Base-by-base conservation (phyloP, 2,888 invertebrate genomes). In the Morpho deidamia region DNA sequence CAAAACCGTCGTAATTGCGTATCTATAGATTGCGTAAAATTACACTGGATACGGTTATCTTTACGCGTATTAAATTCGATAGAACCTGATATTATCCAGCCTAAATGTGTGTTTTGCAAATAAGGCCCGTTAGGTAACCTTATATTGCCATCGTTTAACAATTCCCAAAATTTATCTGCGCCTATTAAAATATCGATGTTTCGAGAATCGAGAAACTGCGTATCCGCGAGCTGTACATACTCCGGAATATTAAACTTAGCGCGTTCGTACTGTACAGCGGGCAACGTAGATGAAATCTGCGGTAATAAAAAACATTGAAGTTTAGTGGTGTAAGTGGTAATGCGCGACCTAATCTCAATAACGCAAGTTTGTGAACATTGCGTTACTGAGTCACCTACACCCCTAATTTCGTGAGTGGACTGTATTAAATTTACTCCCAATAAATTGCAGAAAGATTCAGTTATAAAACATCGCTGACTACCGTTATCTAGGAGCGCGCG, bases 31-130 rank as follows among this genome's bases (percentile, higher is more conserved):
- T 47, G 44, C 1, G 56, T 14, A 47, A 62, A 56, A 32, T 65
- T 62, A 55, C 63, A 65, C 1, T 51, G 52, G 35, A 59, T 32
- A 11, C 9, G 33, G 1, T 1, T 33, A 32, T 33, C 33, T 2
- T 42, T 37, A 3, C 12, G 42, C 39, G 43, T 10, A 23, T 12
- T 32, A 10, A 41, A 23, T 48, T 51, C 11, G 10, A 64, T 42
- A n/a, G 60, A 53, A 9, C 65, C 66, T 0, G 65, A 59, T 3
- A 68, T 45, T 1, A 66, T 41, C 64, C 65, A 68, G 0, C 66
- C 67, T 48, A 65, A 46, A 11, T 53, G 39, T 5, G 65, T 61
- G 37, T 65, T 56, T 39, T 61, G 60, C 40, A 66, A 44, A 38
- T 46, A 63, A 41, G 41, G 41, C 8, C 41, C 41, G 11, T 41